Percentiles rank a stretch among this genome's conserved stretches.
Evolutionary conservation across 1,140 invertebrate species (phyloP).

Genomic region (Heterodera schachtii): DNA sequence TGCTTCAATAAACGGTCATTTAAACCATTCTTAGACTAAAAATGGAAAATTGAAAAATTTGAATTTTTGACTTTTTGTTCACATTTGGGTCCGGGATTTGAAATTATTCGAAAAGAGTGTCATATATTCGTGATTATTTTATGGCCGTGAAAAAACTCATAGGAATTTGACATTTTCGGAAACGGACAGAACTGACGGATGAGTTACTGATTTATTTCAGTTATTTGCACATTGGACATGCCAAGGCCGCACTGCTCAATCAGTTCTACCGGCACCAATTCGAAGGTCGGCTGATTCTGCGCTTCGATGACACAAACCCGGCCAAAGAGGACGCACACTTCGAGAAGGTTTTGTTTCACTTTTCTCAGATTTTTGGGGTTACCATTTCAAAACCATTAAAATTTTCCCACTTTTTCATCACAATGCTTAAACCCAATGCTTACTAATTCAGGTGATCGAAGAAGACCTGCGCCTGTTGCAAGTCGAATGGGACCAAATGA

Average conservation of each 20-base stretch:
- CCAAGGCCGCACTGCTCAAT: slow-evolving; percentile 95
- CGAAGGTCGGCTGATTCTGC: slow-evolving; percentile 91
- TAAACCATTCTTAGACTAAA: too few species aligned
- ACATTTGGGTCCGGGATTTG: too few species aligned
- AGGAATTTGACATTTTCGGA: too few species aligned
- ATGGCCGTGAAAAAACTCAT: too few species aligned
- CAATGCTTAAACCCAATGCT: background rate
- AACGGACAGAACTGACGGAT: too few species aligned
- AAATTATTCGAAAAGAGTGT: too few species aligned
- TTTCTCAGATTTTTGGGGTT: too few species aligned
- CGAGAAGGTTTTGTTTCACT: slow-evolving; percentile 74
- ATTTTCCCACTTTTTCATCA: background rate
- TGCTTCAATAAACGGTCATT: too few species aligned
- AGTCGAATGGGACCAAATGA: slow-evolving; percentile 88
- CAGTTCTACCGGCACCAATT: slow-evolving; percentile 93
- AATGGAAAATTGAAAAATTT: too few species aligned
- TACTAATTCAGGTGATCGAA: slow-evolving; percentile 77
- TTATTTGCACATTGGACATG: slow-evolving; percentile 96
- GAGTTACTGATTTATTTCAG: slow-evolving; percentile 66
- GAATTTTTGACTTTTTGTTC: too few species aligned
- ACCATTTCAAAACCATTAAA: too few species aligned
- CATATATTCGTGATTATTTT: too few species aligned
- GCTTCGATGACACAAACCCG: slow-evolving; percentile 99
- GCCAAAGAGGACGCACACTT: slow-evolving; percentile 98
- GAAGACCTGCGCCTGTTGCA: slow-evolving; percentile 88